Conservation (phyloP, 2,113 vertebrate genomes). For the Platichthys flesus region DNA sequence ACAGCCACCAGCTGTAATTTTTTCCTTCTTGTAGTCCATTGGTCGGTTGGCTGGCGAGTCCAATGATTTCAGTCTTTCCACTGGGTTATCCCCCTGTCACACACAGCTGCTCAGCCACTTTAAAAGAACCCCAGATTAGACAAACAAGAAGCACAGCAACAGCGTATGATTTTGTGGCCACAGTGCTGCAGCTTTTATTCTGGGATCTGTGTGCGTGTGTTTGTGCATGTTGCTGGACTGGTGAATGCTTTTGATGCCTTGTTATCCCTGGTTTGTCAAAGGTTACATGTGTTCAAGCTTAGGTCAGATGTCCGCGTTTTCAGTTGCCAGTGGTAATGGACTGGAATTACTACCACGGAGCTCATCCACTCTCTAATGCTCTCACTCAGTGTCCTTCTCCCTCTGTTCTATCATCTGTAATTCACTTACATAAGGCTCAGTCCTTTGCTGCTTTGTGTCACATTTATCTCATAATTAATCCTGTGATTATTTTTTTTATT, state of each 20-base stretch:
- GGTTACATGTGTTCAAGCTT: conserved; percentile 37
- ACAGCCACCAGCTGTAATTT: conserved; percentile 26
- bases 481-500: neutral
- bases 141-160: conserved; percentile 22
- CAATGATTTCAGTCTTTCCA: conserved; percentile 77
- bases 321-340: conserved; percentile 22
- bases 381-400: neutral
- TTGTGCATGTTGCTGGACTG: conserved; percentile 8
- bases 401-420: conserved; percentile 4
- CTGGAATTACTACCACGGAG: conserved; percentile 26
- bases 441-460: neutral
- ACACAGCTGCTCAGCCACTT: conserved; percentile 67
- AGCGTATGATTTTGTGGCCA: conserved; percentile 57
- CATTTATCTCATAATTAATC: conserved; percentile 6
- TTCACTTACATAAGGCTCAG: conserved; percentile 3
- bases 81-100: conserved; percentile 40
- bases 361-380: neutral
- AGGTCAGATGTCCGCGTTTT: conserved; percentile 33
- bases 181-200: conserved; percentile 54
- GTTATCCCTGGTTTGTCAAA: conserved; percentile 32
- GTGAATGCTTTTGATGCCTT: conserved; percentile 29
- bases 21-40: conserved; percentile 34
- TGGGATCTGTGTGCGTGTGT: conserved; percentile 22
- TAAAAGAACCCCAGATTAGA: conserved; percentile 50
- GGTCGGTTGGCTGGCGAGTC: conserved; percentile 37